Base-by-base conservation (phyloP, 1,140 invertebrate species). In the Chionoecetes opilio region DNA sequence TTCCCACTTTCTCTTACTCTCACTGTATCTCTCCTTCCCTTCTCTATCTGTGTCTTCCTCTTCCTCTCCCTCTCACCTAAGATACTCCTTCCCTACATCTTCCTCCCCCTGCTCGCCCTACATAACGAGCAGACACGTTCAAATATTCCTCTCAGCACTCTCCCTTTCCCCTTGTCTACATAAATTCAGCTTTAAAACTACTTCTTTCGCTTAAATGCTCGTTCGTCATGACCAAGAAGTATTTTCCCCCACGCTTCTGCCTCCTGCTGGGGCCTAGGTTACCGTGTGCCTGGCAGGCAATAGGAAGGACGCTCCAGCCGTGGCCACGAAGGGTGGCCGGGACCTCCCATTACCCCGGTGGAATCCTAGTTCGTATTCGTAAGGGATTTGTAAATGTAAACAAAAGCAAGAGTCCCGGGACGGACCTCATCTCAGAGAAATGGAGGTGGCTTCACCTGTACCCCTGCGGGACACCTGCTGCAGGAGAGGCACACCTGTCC, bases 161-260 rank as follows among this genome's bases (percentile, higher is more conserved):
- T n/a, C 63, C 63, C n/a, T 26, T 1, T 75, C 11, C 26, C n/a
- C 63, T 26, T 75, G 21, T n/a, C 63, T 75, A 75, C 63, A 75
- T 75, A 75, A n/a, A 75, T 75, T 75, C 63, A 75, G 63, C 63
- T 75, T 75, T 75, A 75, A 75, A 75, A 75, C 63, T 75, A 75
- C 63, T 75, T 21, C 63, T 75, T 75, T 26, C 63, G 63, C 63
- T 75, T 75, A 75, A 26, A 75, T 75, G 21, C 21, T n/a, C 63
- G 11, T 75, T 75, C n/a, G 63, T 75, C 63, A 75, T 11, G 63
- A 75, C 21, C 63, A n/a, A n/a, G 63, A 75, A 53, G 46, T 75
- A 75, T n/a, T 75, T 75, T 75, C n/a, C n/a, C n/a, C n/a, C 8
- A 21, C 63, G 21, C n/a, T 26, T 21, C 63, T 75, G 63, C 21